These are phyloP conservation scores for Steatornis caripensis DNA, from an alignment of 2,113 vertebrate genomes.

Conservation along the genomic window DNA sequence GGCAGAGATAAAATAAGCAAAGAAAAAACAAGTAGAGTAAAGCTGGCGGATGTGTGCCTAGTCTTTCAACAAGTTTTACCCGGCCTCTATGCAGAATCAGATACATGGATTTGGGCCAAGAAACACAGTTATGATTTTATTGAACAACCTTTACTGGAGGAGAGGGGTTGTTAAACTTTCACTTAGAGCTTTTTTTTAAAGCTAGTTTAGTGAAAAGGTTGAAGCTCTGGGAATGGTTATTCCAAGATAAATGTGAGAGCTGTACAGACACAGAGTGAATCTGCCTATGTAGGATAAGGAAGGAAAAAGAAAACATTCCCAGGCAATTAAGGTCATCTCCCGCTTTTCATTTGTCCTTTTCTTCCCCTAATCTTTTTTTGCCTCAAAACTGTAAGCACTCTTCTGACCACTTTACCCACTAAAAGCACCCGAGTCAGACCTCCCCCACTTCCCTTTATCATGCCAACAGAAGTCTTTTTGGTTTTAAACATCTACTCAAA, in stretches of 20 bases:
- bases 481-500: background rate
- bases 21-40: background rate
- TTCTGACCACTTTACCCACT: background rate
- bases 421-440: background rate
- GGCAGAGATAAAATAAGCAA: background rate
- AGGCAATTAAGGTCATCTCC: background rate
- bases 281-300: background rate
- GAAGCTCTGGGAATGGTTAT: background rate
- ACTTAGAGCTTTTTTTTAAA: background rate
- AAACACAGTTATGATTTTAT: slow-evolving; percentile 1
- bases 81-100: background rate
- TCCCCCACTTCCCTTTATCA: background rate
- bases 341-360: background rate
- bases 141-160: slow-evolving; percentile 9
- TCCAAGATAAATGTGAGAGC: background rate
- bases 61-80: background rate
- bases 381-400: background rate
- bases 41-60: background rate
- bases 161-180: background rate
- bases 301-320: background rate
- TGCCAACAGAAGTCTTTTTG: background rate
- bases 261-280: background rate
- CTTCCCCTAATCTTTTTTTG: background rate
- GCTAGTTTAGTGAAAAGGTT: slow-evolving; percentile 11
- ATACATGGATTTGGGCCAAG: background rate